phyloP scores from a whole-genome alignment of 2,888 invertebrate species.

The Caenorhabditis sp. region DNA sequence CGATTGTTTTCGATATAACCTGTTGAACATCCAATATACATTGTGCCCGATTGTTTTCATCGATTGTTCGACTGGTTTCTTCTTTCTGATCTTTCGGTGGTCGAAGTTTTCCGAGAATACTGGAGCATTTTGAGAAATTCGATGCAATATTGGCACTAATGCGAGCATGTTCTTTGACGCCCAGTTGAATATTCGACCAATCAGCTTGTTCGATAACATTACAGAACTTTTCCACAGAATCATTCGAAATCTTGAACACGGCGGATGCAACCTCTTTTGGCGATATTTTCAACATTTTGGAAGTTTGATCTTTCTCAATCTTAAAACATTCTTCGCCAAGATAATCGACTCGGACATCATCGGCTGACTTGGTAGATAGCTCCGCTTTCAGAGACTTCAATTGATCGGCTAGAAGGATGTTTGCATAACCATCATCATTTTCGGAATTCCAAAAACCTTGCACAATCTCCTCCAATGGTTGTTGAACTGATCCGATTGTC shows the following conservation, averaged over 20 bases:
- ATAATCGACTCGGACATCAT: not conserved
- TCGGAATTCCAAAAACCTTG: not conserved
- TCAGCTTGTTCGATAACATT: slow-evolving; percentile 25
- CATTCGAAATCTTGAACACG: slow-evolving; percentile 17
- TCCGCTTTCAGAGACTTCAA: not conserved
- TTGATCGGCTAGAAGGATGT: not conserved
- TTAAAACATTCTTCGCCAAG: not conserved
- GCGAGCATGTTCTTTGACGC: slow-evolving; percentile 8
- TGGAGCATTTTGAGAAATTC: slow-evolving; percentile 9
- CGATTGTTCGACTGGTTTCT: not conserved
- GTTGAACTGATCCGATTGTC: not conserved
- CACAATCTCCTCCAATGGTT: slow-evolving; percentile 8
- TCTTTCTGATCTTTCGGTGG: slow-evolving; percentile 10
- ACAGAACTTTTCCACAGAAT: slow-evolving; percentile 17
- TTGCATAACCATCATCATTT: no score
- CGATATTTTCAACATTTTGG: not conserved
- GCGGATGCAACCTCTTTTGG: slow-evolving; percentile 11
- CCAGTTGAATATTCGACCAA: slow-evolving; percentile 18
- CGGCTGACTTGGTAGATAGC: not conserved
- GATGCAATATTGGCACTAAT: slow-evolving; percentile 11
- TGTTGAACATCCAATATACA: slow-evolving; percentile 2
- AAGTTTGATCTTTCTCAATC: slow-evolving; percentile 3
- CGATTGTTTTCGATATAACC: not conserved
- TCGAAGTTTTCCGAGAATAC: slow-evolving; percentile 18
- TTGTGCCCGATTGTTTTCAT: not conserved